These are phyloP conservation scores for Spodoptera exigua DNA, from an alignment of 2,888 invertebrate genomes.

Conservation along the genomic window DNA sequence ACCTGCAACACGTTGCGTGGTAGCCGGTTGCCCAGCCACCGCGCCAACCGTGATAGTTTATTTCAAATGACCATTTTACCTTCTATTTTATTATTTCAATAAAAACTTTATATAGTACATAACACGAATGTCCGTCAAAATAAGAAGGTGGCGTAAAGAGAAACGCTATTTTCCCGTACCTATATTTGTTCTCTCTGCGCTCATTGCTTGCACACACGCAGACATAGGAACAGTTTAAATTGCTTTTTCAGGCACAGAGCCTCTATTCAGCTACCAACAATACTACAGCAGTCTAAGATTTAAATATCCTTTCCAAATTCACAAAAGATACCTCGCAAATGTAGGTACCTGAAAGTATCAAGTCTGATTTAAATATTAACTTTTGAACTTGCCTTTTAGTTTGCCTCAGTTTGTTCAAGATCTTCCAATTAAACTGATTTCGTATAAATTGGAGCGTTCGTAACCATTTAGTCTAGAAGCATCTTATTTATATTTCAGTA, in stretches of 20 bases:
- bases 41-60: no score
- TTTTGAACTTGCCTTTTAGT: conserved; percentile 24
- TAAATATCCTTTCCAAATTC: conserved; percentile 67
- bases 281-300: conserved; percentile 77
- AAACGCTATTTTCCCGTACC: not conserved
- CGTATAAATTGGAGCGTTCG: conserved; percentile 24
- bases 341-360: conserved; percentile 52
- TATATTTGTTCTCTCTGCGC: conserved; percentile 32
- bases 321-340: conserved; percentile 56
- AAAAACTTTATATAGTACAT: no score
- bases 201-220: conserved; percentile 58
- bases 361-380: conserved; percentile 36
- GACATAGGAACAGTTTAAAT: conserved; percentile 83
- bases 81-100: no score
- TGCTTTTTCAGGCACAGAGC: conserved; percentile 85
- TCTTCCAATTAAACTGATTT: conserved; percentile 40
- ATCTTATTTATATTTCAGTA: conserved; percentile 39
- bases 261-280: conserved; percentile 80
- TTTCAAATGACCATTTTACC: no score
- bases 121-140: not conserved
- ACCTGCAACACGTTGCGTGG: no score
- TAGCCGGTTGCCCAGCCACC: no score
- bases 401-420: conserved; percentile 31
- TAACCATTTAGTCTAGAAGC: conserved; percentile 17
- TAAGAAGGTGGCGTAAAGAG: not conserved